Evolutionary conservation across 1,140 invertebrate genomes (phyloP), one percentile per base, ranked within the genome.

Genomic region (Coelopa frigida): DNA sequence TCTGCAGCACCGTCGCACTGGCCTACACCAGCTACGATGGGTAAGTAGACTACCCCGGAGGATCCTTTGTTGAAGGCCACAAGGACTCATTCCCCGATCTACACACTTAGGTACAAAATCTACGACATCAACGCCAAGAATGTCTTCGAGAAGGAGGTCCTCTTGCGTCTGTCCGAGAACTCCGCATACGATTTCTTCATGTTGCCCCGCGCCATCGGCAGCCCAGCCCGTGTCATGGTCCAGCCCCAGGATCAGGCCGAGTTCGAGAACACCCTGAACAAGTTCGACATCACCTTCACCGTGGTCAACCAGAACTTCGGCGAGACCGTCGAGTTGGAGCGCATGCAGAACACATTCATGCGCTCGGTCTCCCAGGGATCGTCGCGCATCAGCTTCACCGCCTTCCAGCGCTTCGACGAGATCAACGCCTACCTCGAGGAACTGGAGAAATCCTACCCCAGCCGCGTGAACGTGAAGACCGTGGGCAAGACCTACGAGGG

Each of bases 381-480:
- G 1, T 14, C 26, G 12, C 56, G 58, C 12, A 45, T 53, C 46
- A 54, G 50, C 20, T 66, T 66, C 41, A 52, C 42, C 1, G 50
- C 46, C 23, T 66, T 66, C 57, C 57, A 63, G 32, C 60, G 64
- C 36, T 49, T 53, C 35, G 41, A 27, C 10, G 57, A 77, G 66
- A 76, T 80, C 26, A 68, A 77, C 35, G 58, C 54, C 12, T 79
- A 76, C 46, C 44, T 80, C 23, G 69, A 73, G n/a, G 57, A 70
- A 5, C 58, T 78, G 38, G 73, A 71, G 4, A 42, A 48, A 3
- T 55, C 49, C 12, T 76, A 73, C 55, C 73, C 76, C 17, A 58
- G 70, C 20, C 54, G 65, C 3, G 75, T 76, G 0, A 67, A 41
- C 0, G 61, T 78, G 0, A 57, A 68, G 5, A 59, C 52, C 4